Conservation (phyloP, 2,797 vertebrate genomes). For the Capromys pilorides region DNA sequence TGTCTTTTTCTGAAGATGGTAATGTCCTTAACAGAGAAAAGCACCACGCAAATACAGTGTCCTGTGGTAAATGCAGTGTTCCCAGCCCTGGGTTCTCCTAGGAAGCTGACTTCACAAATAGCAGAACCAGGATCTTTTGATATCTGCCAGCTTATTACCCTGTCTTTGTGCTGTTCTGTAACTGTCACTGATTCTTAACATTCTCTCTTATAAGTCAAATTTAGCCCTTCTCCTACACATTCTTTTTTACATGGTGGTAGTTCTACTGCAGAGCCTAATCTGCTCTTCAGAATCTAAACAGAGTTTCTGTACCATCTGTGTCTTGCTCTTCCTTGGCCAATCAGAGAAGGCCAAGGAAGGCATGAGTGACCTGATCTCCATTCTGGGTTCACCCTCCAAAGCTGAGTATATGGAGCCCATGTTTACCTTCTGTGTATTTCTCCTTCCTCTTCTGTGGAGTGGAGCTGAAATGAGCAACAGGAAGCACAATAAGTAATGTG, state of each 20-base stretch:
- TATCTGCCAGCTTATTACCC: background rate
- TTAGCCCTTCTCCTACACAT: too few species aligned
- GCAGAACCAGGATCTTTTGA: too few species aligned
- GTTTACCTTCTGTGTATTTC: background rate
- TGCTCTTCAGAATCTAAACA: fast-evolving
- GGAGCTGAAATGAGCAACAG: background rate
- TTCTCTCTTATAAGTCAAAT: background rate
- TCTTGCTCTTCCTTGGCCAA: too few species aligned
- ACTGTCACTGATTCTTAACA: background rate
- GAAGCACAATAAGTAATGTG: background rate
- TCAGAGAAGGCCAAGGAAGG: background rate
- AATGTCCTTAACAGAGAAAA: background rate
- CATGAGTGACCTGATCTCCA: background rate
- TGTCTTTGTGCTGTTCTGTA: background rate
- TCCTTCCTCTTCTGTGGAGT: background rate
- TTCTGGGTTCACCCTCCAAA: background rate
- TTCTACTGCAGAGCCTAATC: background rate
- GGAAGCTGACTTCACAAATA: background rate
- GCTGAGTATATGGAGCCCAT: fast-evolving
- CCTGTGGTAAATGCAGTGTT: fast-evolving
- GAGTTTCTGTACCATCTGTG: fast-evolving
- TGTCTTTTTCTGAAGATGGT: background rate
- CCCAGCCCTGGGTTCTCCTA: fast-evolving
- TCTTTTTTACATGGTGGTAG: background rate
- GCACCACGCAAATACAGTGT: fast-evolving